phyloP scores from a whole-genome alignment of 2,113 vertebrate genomes.

The Cynoglossus semilaevis region DNA sequence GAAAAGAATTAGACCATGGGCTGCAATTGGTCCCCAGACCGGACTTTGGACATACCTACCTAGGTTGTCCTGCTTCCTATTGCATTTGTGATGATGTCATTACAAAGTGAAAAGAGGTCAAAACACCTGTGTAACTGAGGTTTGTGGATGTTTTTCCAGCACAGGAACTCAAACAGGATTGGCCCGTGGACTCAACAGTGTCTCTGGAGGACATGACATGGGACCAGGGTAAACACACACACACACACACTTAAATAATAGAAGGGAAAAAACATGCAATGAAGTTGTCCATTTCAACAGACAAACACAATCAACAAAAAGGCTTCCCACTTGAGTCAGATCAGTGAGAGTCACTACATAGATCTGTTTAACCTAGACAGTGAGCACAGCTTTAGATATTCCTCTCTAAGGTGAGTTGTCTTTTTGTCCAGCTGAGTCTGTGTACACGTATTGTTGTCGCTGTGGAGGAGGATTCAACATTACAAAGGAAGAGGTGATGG shows the following conservation, averaged over 20 bases:
- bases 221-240: conserved; percentile 57
- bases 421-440: conserved; percentile 44
- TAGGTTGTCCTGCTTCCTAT: too few relatives aligned
- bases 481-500: conserved; percentile 51
- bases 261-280: too few relatives aligned
- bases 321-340: too few relatives aligned
- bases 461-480: conserved; percentile 71
- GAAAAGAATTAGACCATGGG: too few relatives aligned
- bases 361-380: not conserved
- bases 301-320: too few relatives aligned
- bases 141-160: conserved; percentile 48
- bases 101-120: too few relatives aligned
- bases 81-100: too few relatives aligned
- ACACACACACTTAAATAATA: not conserved
- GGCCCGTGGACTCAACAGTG: conserved; percentile 69
- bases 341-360: not conserved
- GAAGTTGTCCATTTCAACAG: too few relatives aligned
- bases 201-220: conserved; percentile 70
- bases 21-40: too few relatives aligned
- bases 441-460: conserved; percentile 63
- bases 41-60: too few relatives aligned
- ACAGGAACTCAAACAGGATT: conserved; percentile 69
- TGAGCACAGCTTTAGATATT: not conserved
- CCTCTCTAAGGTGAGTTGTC: not conserved
- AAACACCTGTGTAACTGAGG: too few relatives aligned